Percentiles rank a stretch among this genome's conserved stretches.
Conservation (phyloP, 2,113 vertebrate species). For the Mormyrus iriodes region DNA sequence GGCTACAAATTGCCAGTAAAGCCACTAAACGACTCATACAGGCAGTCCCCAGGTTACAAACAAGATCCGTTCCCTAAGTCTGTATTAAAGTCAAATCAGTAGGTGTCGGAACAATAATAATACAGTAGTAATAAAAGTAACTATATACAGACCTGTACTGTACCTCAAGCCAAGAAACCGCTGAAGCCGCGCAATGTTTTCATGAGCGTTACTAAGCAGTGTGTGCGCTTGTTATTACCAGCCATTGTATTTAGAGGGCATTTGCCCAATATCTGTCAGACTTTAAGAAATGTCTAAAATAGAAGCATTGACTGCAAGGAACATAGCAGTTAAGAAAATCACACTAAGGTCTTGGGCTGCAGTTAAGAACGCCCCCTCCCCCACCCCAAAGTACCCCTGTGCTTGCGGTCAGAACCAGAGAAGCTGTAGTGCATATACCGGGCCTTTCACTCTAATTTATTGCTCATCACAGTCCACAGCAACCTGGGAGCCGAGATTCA, state of each 20-base stretch:
- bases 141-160: background rate
- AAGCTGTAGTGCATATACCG: background rate
- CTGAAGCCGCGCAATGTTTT: background rate
- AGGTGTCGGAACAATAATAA: background rate
- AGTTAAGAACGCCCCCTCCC: background rate
- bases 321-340: background rate
- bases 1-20: background rate
- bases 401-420: background rate
- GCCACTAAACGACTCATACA: background rate
- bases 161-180: background rate
- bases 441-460: background rate
- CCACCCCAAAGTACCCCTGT: background rate
- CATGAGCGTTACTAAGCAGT: background rate
- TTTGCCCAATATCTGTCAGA: background rate
- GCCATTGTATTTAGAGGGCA: background rate
- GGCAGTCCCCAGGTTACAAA: background rate
- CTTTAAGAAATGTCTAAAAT: background rate
- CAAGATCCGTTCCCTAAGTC: background rate
- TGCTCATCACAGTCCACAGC: background rate
- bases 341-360: background rate
- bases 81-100: background rate
- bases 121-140: background rate
- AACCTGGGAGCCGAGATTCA: background rate
- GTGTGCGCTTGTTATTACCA: background rate
- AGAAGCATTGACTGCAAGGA: background rate